These are phyloP conservation scores for Sigmodon hispidus DNA, from an alignment of 2,113 vertebrate species.

Conservation along the genomic window DNA sequence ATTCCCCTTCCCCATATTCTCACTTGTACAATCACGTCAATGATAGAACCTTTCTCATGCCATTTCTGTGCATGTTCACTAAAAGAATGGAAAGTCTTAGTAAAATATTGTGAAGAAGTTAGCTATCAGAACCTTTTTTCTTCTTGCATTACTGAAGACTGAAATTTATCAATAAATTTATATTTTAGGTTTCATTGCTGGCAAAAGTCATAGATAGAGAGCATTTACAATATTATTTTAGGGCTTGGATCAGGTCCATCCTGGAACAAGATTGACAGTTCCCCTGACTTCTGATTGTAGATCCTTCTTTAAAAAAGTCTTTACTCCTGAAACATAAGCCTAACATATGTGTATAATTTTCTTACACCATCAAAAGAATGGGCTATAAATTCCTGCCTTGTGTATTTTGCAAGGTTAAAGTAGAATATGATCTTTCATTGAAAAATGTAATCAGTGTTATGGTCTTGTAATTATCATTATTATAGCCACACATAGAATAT, in stretches of 20 bases:
- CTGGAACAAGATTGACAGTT: neutral
- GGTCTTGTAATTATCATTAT: neutral
- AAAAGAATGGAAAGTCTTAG: neutral
- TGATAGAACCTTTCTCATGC: neutral
- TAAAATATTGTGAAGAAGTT: neutral
- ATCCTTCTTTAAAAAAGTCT: neutral
- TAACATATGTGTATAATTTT: neutral
- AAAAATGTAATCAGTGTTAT: slow-evolving; percentile 51
- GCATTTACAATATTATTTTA: neutral
- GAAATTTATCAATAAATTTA: neutral
- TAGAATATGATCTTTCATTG: neutral
- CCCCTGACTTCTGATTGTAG: neutral
- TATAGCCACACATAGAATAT: slow-evolving; percentile 35
- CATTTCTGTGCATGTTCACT: neutral
- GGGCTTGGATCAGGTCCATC: neutral
- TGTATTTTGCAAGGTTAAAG: slow-evolving; percentile 12
- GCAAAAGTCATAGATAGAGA: neutral
- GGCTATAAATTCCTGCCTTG: neutral
- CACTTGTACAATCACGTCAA: neutral
- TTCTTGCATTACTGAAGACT: neutral
- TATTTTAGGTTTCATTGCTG: neutral
- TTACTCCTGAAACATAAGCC: neutral
- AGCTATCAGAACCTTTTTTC: neutral
- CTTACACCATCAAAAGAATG: neutral
- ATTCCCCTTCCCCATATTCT: neutral